Percentiles rank a stretch among this genome's conserved stretches.
Conservation (phyloP, 37 sponge, comb jelly and placozoan species). For the Sycon ciliatum region DNA sequence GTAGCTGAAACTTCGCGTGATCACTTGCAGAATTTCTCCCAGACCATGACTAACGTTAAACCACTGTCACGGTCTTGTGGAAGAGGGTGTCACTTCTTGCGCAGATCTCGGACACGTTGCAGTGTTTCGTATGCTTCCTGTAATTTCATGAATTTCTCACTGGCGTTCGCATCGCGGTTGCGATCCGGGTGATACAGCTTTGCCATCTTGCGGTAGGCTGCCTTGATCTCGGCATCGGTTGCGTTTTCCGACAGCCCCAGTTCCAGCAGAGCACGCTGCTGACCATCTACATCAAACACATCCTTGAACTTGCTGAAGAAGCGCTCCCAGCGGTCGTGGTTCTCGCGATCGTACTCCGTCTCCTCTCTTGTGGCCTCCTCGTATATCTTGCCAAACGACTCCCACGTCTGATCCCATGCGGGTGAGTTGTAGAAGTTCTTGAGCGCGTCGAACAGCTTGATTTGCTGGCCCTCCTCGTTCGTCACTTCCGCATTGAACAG, state of each 20-base stretch:
- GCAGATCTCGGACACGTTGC: no score
- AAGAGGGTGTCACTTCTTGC: no score
- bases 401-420: slow-evolving; percentile 53
- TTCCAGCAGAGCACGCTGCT: slow-evolving; percentile 32
- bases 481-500: slow-evolving; percentile 9
- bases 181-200: slow-evolving; percentile 71
- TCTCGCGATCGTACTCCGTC: not conserved
- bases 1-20: no score
- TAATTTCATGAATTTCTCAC: slow-evolving; percentile 63
- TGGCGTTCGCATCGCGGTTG: slow-evolving; percentile 26
- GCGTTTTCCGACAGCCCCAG: slow-evolving; percentile 39
- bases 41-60: no score
- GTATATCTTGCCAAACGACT: not conserved
- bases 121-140: slow-evolving; percentile 65
- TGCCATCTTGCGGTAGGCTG: slow-evolving; percentile 39
- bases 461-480: slow-evolving; percentile 52
- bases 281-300: slow-evolving; percentile 51
- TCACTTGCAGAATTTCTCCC: no score
- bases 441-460: slow-evolving; percentile 62
- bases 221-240: slow-evolving; percentile 41
- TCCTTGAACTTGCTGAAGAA: slow-evolving; percentile 17
- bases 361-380: slow-evolving; percentile 24
- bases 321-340: slow-evolving; percentile 46
- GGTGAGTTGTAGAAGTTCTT: slow-evolving; percentile 59
- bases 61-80: no score